Evolutionary conservation across 1,140 invertebrate genomes (phyloP).

Genomic region (Drosophila grimshawi): DNA sequence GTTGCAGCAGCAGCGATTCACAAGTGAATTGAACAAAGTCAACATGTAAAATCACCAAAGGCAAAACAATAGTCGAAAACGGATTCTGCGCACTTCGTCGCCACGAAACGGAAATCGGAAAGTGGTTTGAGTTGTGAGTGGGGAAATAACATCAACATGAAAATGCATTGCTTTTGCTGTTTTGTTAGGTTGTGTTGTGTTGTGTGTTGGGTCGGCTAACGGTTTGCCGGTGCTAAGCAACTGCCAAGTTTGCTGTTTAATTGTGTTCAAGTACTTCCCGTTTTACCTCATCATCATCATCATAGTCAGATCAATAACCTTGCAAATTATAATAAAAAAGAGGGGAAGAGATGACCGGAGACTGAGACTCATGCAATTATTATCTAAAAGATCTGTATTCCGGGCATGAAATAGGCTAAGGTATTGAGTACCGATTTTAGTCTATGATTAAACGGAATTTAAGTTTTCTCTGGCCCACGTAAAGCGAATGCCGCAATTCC

Average conservation of each 20-base stretch:
- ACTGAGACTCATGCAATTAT: slow-evolving; percentile 11
- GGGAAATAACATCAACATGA: slow-evolving; percentile 63
- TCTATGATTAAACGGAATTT: slow-evolving; percentile 80
- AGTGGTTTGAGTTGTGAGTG: slow-evolving; percentile 19
- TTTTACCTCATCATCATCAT: slow-evolving; percentile 3
- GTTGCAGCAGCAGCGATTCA: neutral
- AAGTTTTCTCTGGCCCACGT: slow-evolving; percentile 64
- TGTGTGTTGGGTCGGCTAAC: neutral
- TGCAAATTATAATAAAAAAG: slow-evolving; percentile 1
- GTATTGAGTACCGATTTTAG: slow-evolving; percentile 72
- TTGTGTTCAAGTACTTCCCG: slow-evolving; percentile 26
- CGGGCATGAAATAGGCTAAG: slow-evolving; percentile 83
- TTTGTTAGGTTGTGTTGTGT: neutral
- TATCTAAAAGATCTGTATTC: slow-evolving; percentile 55
- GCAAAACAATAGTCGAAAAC: slow-evolving; percentile 50
- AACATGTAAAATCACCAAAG: slow-evolving; percentile 37
- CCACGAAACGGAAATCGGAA: slow-evolving; percentile 18
- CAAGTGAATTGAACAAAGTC: slow-evolving; percentile 28
- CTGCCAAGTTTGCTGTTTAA: slow-evolving; percentile 8
- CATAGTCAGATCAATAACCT: slow-evolving; percentile 68
- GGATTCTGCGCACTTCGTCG: slow-evolving; percentile 67
- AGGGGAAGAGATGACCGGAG: slow-evolving; percentile 47
- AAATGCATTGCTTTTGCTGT: slow-evolving; percentile 42
- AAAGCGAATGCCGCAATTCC: slow-evolving; percentile 59
- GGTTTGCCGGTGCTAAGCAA: slow-evolving; percentile 27